Evolutionary conservation across 2,797 vertebrate species (phyloP).

Genomic region (Sebastes paucispinis): DNA sequence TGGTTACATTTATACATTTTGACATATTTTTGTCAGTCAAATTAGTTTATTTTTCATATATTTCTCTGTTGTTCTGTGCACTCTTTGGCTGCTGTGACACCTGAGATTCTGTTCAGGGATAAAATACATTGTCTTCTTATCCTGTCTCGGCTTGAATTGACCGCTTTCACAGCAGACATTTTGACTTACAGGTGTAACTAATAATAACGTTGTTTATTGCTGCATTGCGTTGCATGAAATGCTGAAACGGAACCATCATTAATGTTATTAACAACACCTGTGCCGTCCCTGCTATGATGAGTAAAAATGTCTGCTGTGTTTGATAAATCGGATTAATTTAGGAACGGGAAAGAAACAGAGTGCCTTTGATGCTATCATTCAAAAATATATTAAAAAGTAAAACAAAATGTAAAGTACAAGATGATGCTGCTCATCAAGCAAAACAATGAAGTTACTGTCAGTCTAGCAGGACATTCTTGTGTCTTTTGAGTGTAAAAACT

Average conservation of each 20-base stretch:
- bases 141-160: background rate
- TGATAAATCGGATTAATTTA: background rate
- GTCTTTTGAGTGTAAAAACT: background rate
- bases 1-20: background rate
- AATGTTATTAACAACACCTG: background rate
- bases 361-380: background rate
- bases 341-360: no score
- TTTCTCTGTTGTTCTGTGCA: background rate
- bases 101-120: background rate
- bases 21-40: background rate
- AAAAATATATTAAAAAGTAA: background rate
- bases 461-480: background rate
- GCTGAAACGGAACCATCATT: background rate
- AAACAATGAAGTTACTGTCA: background rate
- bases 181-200: background rate
- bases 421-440: background rate
- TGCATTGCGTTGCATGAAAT: background rate
- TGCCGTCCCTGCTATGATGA: background rate
- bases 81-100: background rate
- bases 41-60: no score
- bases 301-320: background rate
- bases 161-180: background rate
- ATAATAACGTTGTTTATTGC: constrained; percentile 1
- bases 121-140: background rate
- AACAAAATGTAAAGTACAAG: background rate